Base-by-base conservation (phyloP, 2,797 vertebrate species). In the Sebastes aleutianus region DNA sequence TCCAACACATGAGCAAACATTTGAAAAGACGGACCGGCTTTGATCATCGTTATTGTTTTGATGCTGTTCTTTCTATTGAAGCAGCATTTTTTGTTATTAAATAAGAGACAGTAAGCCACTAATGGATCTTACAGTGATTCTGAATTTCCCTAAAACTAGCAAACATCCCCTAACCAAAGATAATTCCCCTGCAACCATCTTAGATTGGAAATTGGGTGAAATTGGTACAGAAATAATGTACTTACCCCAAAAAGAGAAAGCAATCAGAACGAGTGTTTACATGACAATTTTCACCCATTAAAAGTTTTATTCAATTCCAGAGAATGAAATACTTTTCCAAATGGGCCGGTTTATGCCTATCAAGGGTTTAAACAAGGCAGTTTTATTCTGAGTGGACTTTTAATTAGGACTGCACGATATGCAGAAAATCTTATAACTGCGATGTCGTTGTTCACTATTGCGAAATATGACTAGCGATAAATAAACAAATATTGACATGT, bases 291-390 rank as follows among this genome's bases (percentile, higher is more conserved):
- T 70, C 50, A 18, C 20, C 43, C 14, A 62, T 16, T 78, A 53
- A 82, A 85, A 47, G 13, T 27, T 67, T 71, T 62, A 43, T 79
- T 78, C n/a, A 74, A 36, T 74, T 62, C 53, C 22, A 32, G 61
- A 53, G 7, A 76, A 54, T 32, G 1, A 68, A 77, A 70, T 43
- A 39, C 31, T 1, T 77, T 70, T 81, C 12, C 3, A 69, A 69
- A 82, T 59, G 3, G 18, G 9, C 18, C 29, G 58, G 4, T 74
- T 81, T 24, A 26, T 77, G 6, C 6, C 31, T 29, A 2, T 18
- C 47, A 12, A 24, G n/a, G 13, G 50, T 82, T 84, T 64, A 43
- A 77, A 76, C 8, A 47, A 76, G 31, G 27, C n/a, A 10, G 18
- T 74, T 76, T 67, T 31, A 69, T 70, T 67, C 16, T n/a, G 50